A percentile compares a stretch with the other conserved stretches of the same genome.
Evolutionary conservation across 2,888 invertebrate species (phyloP).

Genomic region (Drosophila multiciliata): DNA sequence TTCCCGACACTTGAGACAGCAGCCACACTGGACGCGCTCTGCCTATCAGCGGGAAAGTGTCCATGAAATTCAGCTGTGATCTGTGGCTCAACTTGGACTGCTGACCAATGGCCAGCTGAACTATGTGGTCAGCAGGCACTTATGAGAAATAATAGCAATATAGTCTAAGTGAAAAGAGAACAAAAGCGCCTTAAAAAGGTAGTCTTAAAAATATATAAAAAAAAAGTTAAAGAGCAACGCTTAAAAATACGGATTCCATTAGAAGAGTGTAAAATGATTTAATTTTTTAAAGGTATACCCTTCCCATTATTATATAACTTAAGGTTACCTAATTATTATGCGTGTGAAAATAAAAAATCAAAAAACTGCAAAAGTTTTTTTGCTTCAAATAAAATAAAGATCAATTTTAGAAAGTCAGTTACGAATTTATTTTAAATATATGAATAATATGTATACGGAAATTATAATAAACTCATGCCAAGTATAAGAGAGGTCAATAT

Average conservation of each 20-base stretch:
- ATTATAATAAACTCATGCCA: background rate
- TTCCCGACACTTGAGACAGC: conserved; percentile 58
- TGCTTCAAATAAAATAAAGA: background rate
- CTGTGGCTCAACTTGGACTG: conserved; percentile 27
- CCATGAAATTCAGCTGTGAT: conserved; percentile 46
- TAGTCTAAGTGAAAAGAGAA: too few relatives aligned
- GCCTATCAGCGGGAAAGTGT: background rate
- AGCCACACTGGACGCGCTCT: conserved; percentile 20
- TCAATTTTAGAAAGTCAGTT: conserved; percentile 1
- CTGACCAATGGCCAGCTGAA: conserved; percentile 16
- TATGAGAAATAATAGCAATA: too few relatives aligned
- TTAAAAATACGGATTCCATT: background rate
- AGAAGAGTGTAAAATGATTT: background rate
- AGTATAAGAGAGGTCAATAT: background rate
- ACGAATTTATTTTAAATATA: background rate
- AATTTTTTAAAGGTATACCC: background rate
- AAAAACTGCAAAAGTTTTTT: too few relatives aligned
- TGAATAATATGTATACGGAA: background rate
- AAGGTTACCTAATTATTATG: background rate
- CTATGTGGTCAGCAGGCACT: conserved; percentile 5
- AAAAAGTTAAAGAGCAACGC: too few relatives aligned
- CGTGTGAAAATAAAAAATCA: background rate
- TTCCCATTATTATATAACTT: background rate
- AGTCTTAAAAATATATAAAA: background rate
- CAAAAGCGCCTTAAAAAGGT: background rate